Evolutionary conservation across 2,888 invertebrate genomes (phyloP).

Genomic region (Spodoptera picta): DNA sequence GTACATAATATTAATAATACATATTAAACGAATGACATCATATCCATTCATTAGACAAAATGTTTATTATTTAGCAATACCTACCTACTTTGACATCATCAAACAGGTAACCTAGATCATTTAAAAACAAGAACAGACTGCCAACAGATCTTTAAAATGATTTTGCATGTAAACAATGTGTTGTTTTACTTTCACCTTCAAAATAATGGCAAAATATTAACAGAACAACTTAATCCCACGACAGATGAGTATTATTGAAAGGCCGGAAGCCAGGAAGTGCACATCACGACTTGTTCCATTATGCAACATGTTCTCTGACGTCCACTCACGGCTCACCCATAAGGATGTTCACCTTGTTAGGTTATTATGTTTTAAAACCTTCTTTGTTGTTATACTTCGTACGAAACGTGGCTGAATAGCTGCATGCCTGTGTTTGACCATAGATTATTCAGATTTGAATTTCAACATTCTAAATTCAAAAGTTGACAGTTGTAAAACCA

Average conservation of each 20-base stretch:
- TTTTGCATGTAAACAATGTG: conserved; percentile 33
- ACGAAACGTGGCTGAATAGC: background rate
- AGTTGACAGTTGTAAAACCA: background rate
- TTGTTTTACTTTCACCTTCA: conserved; percentile 59
- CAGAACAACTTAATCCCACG: conserved; percentile 63
- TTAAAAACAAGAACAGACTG: conserved; percentile 15
- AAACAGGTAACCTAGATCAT: conserved; percentile 12
- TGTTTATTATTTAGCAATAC: too few species aligned
- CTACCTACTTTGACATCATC: background rate
- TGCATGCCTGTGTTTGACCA: background rate
- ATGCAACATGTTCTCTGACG: conserved; percentile 52
- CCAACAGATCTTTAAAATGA: conserved; percentile 13
- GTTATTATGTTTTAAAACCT: conserved; percentile 37
- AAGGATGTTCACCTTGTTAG: conserved; percentile 34
- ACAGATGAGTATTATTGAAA: conserved; percentile 57
- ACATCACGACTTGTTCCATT: conserved; percentile 60
- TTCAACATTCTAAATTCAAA: conserved; percentile 3
- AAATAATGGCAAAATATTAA: conserved; percentile 54
- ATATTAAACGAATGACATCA: too few species aligned
- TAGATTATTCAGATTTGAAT: background rate
- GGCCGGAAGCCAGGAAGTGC: conserved; percentile 66
- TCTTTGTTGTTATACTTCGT: conserved; percentile 25
- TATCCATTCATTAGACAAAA: too few species aligned
- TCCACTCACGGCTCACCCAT: conserved; percentile 43
- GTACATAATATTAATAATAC: too few species aligned